Conservation (phyloP, 2,113 vertebrate species). For the Thermophis baileyi region DNA sequence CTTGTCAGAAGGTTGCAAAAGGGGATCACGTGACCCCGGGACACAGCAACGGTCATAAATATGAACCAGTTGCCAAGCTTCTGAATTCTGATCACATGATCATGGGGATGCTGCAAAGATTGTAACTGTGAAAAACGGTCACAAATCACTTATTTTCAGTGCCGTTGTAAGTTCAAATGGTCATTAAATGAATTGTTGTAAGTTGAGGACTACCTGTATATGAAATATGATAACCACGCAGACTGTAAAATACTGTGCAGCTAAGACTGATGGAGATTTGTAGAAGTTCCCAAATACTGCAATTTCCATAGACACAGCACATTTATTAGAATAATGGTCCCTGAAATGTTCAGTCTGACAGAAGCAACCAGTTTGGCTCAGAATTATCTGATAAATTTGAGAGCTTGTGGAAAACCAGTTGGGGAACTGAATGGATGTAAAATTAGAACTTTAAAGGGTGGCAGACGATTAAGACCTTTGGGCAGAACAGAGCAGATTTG, state of each 20-base stretch:
- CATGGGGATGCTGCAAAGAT: no score
- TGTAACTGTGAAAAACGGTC: no score
- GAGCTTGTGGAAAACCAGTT: background rate
- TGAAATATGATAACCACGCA: background rate
- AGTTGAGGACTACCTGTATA: background rate
- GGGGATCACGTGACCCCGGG: no score
- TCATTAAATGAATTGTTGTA: no score
- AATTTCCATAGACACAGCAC: background rate
- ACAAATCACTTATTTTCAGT: no score
- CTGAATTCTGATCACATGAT: no score
- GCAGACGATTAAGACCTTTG: background rate
- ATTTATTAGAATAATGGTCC: background rate
- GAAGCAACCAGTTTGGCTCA: background rate
- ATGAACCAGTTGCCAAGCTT: no score
- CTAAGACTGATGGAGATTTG: background rate
- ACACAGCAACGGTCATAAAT: no score
- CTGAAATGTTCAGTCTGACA: background rate
- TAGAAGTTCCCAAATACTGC: background rate
- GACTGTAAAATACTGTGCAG: background rate
- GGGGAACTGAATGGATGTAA: background rate
- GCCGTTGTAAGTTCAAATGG: fast-evolving
- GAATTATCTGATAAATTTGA: background rate
- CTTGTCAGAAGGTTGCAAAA: no score
- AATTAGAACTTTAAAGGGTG: background rate
- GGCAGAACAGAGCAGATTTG: background rate